Evolutionary conservation across 1,140 invertebrate genomes (phyloP).

Genomic region (Heliconius congener): DNA sequence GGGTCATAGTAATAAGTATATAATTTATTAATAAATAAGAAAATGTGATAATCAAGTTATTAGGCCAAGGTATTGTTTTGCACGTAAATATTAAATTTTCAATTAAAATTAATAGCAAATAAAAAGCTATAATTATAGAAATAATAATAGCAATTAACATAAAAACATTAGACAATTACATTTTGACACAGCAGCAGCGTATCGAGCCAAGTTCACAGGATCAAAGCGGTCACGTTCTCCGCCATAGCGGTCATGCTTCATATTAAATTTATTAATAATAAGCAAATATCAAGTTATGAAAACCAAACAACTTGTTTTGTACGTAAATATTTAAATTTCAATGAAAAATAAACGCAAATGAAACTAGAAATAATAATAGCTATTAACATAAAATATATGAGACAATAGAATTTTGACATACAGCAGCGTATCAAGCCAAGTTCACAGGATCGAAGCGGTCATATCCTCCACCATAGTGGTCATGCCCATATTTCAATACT

Average conservation of each 20-base stretch:
- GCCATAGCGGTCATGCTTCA: not conserved
- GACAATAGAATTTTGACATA: too few relatives aligned
- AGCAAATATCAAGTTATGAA: not conserved
- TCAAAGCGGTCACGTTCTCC: too few relatives aligned
- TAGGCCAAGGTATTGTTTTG: not conserved
- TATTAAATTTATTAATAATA: not conserved
- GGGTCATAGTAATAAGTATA: too few relatives aligned
- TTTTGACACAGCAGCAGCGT: too few relatives aligned
- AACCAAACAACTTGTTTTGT: not conserved
- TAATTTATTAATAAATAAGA: not conserved
- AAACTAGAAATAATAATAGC: not conserved
- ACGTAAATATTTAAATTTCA: not conserved
- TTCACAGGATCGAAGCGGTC: too few relatives aligned
- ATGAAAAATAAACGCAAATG: not conserved
- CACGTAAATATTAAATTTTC: not conserved
- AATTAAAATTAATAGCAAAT: too few relatives aligned
- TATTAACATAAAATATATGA: not conserved
- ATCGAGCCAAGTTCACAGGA: too few relatives aligned
- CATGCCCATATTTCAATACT: too few relatives aligned
- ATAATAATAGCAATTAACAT: not conserved
- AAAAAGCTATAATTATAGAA: not conserved
- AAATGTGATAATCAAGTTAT: not conserved
- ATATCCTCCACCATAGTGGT: too few relatives aligned
- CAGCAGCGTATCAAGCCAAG: too few relatives aligned
- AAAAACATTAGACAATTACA: too few relatives aligned